Base-by-base conservation (phyloP, 2,113 vertebrate genomes). In the Callipepla squamata region DNA sequence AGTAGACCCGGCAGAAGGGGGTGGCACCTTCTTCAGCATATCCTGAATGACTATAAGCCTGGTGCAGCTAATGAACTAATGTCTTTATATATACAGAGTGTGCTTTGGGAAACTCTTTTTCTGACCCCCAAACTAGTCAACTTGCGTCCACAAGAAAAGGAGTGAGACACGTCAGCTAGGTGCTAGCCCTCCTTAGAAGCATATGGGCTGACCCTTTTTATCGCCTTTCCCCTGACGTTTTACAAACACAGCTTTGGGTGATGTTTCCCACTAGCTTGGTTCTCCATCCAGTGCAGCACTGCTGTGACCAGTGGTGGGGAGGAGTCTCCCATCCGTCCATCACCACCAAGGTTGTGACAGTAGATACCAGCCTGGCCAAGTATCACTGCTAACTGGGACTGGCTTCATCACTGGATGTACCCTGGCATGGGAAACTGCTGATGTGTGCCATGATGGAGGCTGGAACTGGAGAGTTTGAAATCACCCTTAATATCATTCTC, bases 221-320 rank as follows among this genome's bases (percentile, higher is more conserved):
- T 30, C n/a, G 5, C 81, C 42, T 32, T 13, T 9, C 47, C 30
- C 21, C 2, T n/a, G 0, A 9, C 13, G n/a, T 7, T 14, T 30
- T 9, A 38, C 36, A 44, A 32, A 47, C 0, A 0, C 55, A 62
- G 57, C 34, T 45, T 57, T 7, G 0, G 6, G 32, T 16, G 26
- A 2, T 1, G 0, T 36, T 42, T 62, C 62, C 57, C 61, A 4
- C 25, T 13, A 9, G 20, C 72, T 51, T 21, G 16, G 6, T 45
- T 44, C 21, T 72, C 81, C 51, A 15, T 2, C 42, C n/a, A 45
- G 25, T 34, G 80, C 80, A 36, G 61, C 50, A 11, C 18, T 73
- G 50, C 18, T 0, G 6, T 30, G 36, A 32, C 79, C 42, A 42
- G 0, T 1, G 45, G 62, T 57, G 25, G n/a, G 12, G 0, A 3